Conservation (phyloP, 2,113 vertebrate genomes). For the Phoxinus phoxinus region DNA sequence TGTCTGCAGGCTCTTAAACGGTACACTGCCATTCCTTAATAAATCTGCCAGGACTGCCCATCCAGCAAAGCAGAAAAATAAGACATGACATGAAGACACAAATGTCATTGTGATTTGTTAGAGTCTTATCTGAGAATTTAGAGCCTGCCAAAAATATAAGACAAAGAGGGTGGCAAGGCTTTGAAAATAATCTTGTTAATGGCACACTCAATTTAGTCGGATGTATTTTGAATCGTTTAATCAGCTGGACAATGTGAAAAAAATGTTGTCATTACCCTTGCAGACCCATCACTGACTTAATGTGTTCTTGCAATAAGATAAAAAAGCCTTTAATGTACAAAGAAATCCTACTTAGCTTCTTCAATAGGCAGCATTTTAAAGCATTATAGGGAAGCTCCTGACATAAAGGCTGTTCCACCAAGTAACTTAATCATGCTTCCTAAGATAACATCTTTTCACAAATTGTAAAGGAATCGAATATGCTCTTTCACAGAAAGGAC, state of each 20-base stretch:
- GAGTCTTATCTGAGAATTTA: constrained; percentile 2
- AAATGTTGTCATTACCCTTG: neutral
- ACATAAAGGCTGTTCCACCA: neutral
- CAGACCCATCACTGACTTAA: neutral
- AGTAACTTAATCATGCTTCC: neutral
- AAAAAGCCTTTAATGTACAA: neutral
- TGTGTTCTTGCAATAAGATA: neutral
- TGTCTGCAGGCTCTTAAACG: constrained; percentile 7
- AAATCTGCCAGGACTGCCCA: constrained; percentile 6
- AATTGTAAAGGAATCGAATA: neutral
- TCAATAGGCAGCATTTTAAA: neutral
- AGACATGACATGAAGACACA: constrained; percentile 7
- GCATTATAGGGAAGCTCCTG: neutral
- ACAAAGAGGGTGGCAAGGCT: constrained; percentile 9
- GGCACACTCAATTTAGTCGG: neutral
- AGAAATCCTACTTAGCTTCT: neutral
- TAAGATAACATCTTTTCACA: neutral
- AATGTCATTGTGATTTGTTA: neutral
- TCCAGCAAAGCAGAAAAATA: constrained; percentile 1
- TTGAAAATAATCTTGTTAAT: constrained; percentile 26
- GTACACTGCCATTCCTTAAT: neutral
- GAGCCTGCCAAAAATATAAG: neutral
- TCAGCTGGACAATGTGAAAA: constrained; percentile 5
- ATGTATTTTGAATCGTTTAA: constrained; percentile 22
- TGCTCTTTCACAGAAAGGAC: neutral